Conservation (phyloP, 1,140 invertebrate genomes). For the Zaprionus tsacasi region DNA sequence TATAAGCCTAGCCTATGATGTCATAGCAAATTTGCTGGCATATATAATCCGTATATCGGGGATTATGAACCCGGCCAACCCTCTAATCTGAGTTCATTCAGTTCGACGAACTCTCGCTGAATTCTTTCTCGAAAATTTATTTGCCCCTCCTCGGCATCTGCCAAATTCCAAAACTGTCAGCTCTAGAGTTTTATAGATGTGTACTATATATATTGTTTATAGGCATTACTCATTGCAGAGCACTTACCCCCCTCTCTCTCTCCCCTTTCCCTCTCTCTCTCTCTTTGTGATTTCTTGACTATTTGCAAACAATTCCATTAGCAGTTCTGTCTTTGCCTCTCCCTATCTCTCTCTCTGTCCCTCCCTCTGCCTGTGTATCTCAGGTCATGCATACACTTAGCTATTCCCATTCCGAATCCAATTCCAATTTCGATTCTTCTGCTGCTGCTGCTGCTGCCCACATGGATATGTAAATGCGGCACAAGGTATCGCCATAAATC, state of each 20-base stretch:
- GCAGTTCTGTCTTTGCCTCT: not conserved
- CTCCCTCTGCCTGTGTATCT: not conserved
- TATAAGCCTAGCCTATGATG: not conserved
- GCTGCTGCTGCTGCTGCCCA: conserved; percentile 37
- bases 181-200: not conserved
- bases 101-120: not conserved
- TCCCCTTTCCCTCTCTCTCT: not conserved
- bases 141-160: not conserved
- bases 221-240: not conserved
- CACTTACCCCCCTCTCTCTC: not conserved
- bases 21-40: not conserved
- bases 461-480: conserved; percentile 62
- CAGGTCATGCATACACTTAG: conserved; percentile 4
- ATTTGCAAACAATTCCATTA: conserved; percentile 11
- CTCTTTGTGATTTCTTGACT: not conserved
- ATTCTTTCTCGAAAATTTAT: not conserved
- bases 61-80: too few species aligned
- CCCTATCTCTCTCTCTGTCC: not conserved
- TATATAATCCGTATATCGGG: too few species aligned
- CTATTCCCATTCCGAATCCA: conserved; percentile 2
- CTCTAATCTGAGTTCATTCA: not conserved
- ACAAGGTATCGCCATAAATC: conserved; percentile 55
- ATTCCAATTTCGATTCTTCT: conserved; percentile 15
- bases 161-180: conserved; percentile 9
- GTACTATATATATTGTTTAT: not conserved